Percentiles rank a stretch among this genome's conserved stretches.
Evolutionary conservation across 2,797 vertebrate genomes (phyloP).

Genomic region (Stomatorhinus walkeri): DNA sequence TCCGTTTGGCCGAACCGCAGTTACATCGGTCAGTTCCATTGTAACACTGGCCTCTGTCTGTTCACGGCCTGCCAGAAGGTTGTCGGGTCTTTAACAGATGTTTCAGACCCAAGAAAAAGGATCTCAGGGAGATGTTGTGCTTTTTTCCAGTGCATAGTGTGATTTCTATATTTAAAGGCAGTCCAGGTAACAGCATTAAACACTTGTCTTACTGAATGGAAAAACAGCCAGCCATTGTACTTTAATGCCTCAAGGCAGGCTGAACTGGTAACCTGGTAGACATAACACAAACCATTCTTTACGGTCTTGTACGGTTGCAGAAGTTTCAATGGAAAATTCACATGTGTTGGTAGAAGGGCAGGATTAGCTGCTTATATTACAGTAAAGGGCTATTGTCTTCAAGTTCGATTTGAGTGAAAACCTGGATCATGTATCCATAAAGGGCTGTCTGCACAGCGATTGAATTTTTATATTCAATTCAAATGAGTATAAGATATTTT

Average conservation of each 20-base stretch:
- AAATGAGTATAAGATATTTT: neutral
- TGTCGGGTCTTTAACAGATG: neutral
- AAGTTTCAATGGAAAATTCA: neutral
- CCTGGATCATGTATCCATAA: neutral
- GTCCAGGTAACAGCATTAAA: neutral
- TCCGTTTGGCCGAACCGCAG: neutral
- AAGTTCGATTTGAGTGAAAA: conserved; percentile 1
- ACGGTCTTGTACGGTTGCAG: neutral
- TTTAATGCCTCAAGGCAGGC: neutral
- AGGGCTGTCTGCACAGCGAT: neutral
- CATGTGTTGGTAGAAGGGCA: neutral
- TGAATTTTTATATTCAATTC: conserved; percentile 4
- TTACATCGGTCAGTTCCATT: neutral
- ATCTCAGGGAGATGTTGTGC: neutral
- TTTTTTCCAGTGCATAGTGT: neutral
- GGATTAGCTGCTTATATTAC: neutral
- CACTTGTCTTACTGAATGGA: neutral
- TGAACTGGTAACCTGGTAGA: neutral
- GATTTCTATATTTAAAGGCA: neutral
- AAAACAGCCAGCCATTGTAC: neutral
- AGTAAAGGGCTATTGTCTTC: neutral
- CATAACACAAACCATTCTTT: neutral
- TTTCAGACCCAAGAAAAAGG: neutral
- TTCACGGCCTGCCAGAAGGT: neutral
- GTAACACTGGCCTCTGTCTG: neutral